Percentiles rank a stretch among this genome's conserved stretches.
Evolutionary conservation across 2,113 vertebrate species (phyloP).

Genomic region (Malurus melanocephalus): DNA sequence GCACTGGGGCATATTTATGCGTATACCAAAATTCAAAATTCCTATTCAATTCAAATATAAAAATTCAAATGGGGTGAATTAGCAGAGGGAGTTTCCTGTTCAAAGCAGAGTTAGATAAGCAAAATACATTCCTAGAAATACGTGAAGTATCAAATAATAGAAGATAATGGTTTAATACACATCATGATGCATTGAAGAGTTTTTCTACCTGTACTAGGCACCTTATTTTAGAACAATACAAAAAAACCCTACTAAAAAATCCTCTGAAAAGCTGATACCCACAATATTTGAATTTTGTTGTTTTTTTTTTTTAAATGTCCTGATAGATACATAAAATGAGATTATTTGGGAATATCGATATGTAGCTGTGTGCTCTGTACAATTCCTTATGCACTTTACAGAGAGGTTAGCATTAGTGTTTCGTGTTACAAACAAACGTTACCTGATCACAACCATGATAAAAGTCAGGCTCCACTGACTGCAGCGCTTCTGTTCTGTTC

Average conservation of each 20-base stretch:
- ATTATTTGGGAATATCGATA: background rate
- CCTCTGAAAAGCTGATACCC: background rate
- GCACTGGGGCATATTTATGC: background rate
- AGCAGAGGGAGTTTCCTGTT: background rate
- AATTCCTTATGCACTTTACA: background rate
- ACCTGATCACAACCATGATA: background rate
- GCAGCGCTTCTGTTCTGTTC: background rate
- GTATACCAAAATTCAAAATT: background rate
- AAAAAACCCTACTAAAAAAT: background rate
- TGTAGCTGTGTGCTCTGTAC: too few species aligned
- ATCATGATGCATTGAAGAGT: background rate
- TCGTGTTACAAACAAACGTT: fast-evolving
- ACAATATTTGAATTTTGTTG: background rate
- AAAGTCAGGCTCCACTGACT: background rate
- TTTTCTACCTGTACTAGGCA: background rate
- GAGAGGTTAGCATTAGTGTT: fast-evolving
- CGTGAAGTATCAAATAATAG: background rate
- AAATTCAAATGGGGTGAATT: background rate
- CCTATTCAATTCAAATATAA: background rate
- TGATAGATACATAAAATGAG: background rate
- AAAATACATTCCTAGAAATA: background rate
- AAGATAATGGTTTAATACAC: background rate
- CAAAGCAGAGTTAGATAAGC: background rate
- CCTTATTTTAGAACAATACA: background rate
- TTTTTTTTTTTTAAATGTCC: too few species aligned